Conservation (phyloP, 2,888 invertebrate genomes). For the Eurytoma californica region DNA sequence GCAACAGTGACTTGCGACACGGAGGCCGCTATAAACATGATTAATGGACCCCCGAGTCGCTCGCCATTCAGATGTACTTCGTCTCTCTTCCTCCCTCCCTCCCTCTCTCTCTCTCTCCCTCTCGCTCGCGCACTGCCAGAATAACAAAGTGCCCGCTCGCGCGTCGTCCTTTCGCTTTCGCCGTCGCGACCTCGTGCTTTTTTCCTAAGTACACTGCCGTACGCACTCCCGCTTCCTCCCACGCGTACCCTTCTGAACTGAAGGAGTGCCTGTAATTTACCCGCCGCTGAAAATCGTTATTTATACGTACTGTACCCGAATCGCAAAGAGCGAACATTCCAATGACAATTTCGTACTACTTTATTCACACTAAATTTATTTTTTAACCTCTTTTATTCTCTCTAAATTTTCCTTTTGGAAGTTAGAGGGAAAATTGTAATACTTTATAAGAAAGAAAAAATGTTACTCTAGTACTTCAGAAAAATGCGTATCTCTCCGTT, state of each 20-base stretch:
- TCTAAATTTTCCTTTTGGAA: too few species aligned
- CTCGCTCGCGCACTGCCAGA: constrained; percentile 63
- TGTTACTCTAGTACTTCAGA: too few species aligned
- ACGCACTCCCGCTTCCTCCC: not conserved
- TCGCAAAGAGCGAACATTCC: too few species aligned
- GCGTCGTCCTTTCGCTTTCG: constrained; percentile 57
- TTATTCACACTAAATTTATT: too few species aligned
- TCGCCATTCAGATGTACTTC: constrained; percentile 71
- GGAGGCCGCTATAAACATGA: constrained; percentile 72
- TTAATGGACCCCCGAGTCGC: constrained; percentile 71
- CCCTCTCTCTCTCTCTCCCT: constrained; percentile 17
- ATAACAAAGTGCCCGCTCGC: constrained; percentile 67
- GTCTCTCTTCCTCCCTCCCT: constrained; percentile 31
- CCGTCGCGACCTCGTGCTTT: not conserved
- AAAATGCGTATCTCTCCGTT: too few species aligned
- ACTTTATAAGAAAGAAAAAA: too few species aligned
- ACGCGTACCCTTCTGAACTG: not conserved
- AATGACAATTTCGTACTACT: too few species aligned
- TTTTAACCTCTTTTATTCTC: too few species aligned
- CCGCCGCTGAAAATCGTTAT: constrained; percentile 18
- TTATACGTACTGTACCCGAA: not conserved
- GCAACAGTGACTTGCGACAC: constrained; percentile 72
- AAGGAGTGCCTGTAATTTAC: constrained; percentile 18
- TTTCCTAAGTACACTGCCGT: constrained; percentile 1
- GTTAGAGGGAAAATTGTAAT: too few species aligned